Evolutionary conservation across 35 echinoderm and acorn worm species (phyloP).

Genomic region (Patiria miniata): DNA sequence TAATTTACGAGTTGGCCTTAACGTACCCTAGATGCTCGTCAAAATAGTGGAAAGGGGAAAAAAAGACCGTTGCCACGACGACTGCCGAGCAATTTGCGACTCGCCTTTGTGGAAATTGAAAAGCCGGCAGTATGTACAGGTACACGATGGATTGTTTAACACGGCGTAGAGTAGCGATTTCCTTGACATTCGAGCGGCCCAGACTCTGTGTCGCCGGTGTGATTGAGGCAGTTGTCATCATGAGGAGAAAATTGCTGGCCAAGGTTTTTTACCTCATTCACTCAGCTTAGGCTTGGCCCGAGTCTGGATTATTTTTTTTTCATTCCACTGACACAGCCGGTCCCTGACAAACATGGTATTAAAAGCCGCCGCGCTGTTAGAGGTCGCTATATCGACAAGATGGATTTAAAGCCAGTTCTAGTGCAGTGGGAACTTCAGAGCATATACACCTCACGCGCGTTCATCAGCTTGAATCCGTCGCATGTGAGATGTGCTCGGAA

Average conservation of each 20-base stretch:
- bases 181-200: conserved; percentile 1
- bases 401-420: too few species aligned
- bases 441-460: too few species aligned
- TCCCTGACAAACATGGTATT: too few species aligned
- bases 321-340: too few species aligned
- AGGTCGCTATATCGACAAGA: too few species aligned
- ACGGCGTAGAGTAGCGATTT: not conserved
- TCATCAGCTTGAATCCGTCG: too few species aligned
- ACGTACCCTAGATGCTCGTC: not conserved
- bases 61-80: not conserved
- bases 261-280: not conserved
- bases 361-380: too few species aligned
- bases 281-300: too few species aligned
- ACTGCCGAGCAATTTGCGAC: not conserved
- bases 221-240: not conserved
- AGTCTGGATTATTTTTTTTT: too few species aligned
- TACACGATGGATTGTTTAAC: not conserved
- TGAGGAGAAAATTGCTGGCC: not conserved
- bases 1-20: not conserved
- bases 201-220: conserved; percentile 6
- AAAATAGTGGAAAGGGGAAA: not conserved
- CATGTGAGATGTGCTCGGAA: too few species aligned
- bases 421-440: too few species aligned
- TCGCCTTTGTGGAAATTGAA: conserved; percentile 20
- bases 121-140: not conserved